These are phyloP conservation scores for Turritopsis rubra DNA, from an alignment of 30 jellyfish, hydroid and myxozoan genomes.

Conservation along the genomic window DNA sequence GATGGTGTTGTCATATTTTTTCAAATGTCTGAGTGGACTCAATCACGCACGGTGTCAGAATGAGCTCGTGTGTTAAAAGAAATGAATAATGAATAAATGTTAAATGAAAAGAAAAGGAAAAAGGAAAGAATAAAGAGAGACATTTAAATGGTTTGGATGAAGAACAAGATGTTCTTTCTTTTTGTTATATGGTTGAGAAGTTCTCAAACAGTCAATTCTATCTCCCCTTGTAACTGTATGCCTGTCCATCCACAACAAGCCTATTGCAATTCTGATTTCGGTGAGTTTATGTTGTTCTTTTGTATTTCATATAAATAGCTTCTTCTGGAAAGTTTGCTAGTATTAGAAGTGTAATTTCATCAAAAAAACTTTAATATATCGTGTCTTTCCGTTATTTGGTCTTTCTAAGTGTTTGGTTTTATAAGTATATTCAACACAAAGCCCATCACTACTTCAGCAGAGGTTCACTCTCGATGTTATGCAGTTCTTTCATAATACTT, in stretches of 20 bases:
- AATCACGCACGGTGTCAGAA: not conserved
- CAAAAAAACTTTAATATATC: no score
- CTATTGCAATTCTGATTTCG: constrained; percentile 10
- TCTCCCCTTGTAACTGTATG: not conserved
- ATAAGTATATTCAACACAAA: no score
- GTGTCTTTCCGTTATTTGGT: no score
- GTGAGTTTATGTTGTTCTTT: constrained; percentile 3
- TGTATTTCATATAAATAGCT: no score
- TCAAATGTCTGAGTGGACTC: not conserved
- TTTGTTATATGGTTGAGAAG: not conserved
- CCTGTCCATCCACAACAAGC: constrained; percentile 14
- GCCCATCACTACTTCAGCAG: not conserved
- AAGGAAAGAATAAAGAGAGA: not conserved
- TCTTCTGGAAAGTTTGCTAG: no score
- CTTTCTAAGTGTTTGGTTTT: no score
- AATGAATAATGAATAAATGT: no score
- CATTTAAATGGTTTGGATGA: not conserved
- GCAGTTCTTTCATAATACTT: no score
- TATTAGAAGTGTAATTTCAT: no score
- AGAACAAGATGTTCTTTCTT: not conserved
- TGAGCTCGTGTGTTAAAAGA: no score
- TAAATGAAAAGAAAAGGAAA: no score
- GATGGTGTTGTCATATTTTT: not conserved
- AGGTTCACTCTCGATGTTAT: not conserved
- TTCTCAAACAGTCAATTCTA: not conserved